Base-by-base conservation (phyloP, 2,797 vertebrate genomes). In the Sebastes iracundus region DNA sequence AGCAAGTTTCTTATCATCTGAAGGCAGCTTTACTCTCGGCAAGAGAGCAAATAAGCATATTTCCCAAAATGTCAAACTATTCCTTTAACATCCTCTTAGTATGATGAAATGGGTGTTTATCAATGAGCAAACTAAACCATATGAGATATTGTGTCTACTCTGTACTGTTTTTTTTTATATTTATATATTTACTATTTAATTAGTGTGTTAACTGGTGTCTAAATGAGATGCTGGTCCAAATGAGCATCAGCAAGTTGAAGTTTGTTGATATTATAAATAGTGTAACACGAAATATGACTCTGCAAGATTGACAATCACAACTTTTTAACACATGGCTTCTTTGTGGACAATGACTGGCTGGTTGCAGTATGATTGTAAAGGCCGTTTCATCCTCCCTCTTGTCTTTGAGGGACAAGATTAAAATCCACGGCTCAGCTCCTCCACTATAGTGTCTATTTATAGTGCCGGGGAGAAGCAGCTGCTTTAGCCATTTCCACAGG, bases 401-500 rank as follows among this genome's bases (percentile, higher is more conserved):
- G 65, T 75, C 72, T 81, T 72, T 85, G 67, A 91, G 84, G 84
- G 83, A 89, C 82, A 83, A 84, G 85, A 91, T 89, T 93, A 87
- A 85, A 90, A 88, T 89, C 84, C 87, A 85, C 53, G 67, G 71
- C 87, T 92, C 85, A 79, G 81, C 88, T 91, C 83, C 82, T 92
- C 76, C 74, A 73, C 72, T 75, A 46, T 46, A 46, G 73, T 46
- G 87, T 91, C 90, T 96, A 94, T 95, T 95, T 95, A 91, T 95
- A 95, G 93, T 60, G 22, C 77, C 7, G 62, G 84, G 86, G 82
- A 89, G 88, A 93, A 92, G 89, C 93, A 88, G 92, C 93, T 93
- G 92, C 86, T 93, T 88, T 85, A 87, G 77, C 85, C 82, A 80
- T 93, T 95, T 93, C 83, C 85, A 87, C 79, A 83, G 77, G 69